Evolutionary conservation across 2,888 invertebrate species (phyloP), one percentile per base, ranked within the genome.

Genomic region (Slavum lentiscoides): DNA sequence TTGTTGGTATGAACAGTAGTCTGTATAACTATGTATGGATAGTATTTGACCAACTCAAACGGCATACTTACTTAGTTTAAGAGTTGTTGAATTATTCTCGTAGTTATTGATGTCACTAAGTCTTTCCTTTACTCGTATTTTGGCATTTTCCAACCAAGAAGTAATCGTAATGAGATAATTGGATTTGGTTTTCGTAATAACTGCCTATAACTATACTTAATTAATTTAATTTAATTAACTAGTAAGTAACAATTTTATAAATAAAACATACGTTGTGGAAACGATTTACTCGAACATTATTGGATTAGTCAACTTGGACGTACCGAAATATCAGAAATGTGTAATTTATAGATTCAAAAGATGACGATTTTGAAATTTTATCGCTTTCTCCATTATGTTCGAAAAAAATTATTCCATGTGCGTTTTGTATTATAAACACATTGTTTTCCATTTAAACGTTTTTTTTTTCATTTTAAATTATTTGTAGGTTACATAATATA

Each of bases 41-140:
- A 70, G 53, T 69, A 53, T 62, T 62, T 23, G 49, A 77, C 17
- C 37, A 77, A 76, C 49, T 62, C 62, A 59, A 77, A 77, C 5
- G 30, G 61, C 62, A 39, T 62, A 77, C 61, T 61, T 69, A 69
- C 30, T 69, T 77, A 77, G 39, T 15, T 69, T 53, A 77, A 62
- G 23, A 62, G 69, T 69, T 62, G 21, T 77, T 69, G 21, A 53
- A 62, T 55, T 70, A 59, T 67, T 68, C n/a, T 68, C 3, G 1
- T 67, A 75, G 59, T 67, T 49, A n/a, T 64, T 43, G 15, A 19
- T 59, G 23, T 49, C 43, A 76, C 19, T 43, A 58, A 67, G 66
- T 75, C 19, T 67, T 67, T 30, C 43, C 39, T 8, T 67, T 58
- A 39, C 2, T 55, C 8, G 1, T 67, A 49, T 58, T 43, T 75